Conservation (phyloP, 1,140 invertebrate species). For the Drosophila lowei region DNA sequence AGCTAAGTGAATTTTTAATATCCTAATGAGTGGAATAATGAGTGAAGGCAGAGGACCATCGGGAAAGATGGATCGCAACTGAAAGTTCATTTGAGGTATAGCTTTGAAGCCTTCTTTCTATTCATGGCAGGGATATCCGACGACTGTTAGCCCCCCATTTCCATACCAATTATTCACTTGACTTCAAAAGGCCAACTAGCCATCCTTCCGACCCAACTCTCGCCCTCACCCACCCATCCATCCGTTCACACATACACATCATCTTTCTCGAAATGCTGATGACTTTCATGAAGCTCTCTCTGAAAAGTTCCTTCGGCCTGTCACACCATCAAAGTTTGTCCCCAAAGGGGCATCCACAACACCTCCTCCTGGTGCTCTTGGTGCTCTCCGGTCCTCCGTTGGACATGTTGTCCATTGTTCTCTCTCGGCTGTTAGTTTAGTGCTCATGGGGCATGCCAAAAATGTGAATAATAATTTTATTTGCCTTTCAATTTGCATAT, state of each 20-base stretch:
- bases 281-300: slow-evolving; percentile 39
- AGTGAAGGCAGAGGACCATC: no score
- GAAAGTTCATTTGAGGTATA: no score
- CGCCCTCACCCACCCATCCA: slow-evolving; percentile 13
- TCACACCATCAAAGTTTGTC: slow-evolving; percentile 27
- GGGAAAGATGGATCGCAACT: no score
- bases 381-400: no score
- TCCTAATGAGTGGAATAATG: slow-evolving; percentile 35
- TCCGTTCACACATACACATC: slow-evolving; percentile 12
- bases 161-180: not conserved
- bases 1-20: slow-evolving; percentile 43
- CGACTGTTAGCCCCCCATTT: no score
- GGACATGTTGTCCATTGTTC: slow-evolving; percentile 68
- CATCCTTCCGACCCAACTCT: slow-evolving; percentile 2
- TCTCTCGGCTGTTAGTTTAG: slow-evolving; percentile 71
- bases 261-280: slow-evolving; percentile 23
- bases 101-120: no score
- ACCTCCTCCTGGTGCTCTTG: slow-evolving; percentile 6
- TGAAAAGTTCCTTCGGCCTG: slow-evolving; percentile 12
- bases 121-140: not conserved
- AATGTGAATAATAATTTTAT: slow-evolving; percentile 82
- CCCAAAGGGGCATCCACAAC: slow-evolving; percentile 1
- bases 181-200: slow-evolving; percentile 5
- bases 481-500: slow-evolving; percentile 76
- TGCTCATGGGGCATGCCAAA: slow-evolving; percentile 78